These are phyloP conservation scores for Theodoxus fluviatilis DNA, from an alignment of 2,888 invertebrate genomes.

Conservation along the genomic window DNA sequence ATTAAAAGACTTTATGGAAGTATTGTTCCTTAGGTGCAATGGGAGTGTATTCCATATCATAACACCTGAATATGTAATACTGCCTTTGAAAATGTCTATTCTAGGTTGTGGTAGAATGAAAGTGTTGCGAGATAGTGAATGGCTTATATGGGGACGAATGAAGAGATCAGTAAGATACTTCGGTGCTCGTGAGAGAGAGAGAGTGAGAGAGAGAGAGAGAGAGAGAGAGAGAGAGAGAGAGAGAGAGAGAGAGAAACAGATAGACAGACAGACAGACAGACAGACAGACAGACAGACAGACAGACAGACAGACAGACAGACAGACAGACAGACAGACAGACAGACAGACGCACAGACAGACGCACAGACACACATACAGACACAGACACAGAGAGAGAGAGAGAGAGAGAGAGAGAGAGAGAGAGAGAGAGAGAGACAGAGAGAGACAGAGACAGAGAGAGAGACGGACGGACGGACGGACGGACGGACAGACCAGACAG, in stretches of 20 bases:
- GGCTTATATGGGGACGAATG: too few species aligned
- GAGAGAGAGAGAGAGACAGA: not conserved
- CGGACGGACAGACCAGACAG: not conserved
- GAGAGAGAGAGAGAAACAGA: constrained; percentile 14
- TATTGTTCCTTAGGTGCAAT: too few species aligned
- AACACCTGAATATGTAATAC: too few species aligned
- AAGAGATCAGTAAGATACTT: too few species aligned
- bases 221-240: constrained; percentile 19
- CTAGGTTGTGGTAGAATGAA: too few species aligned
- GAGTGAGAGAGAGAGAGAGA: not conserved
- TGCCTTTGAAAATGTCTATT: too few species aligned
- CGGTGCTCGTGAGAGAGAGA: not conserved
- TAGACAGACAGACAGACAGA: constrained; percentile 24
- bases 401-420: not conserved
- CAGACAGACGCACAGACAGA: constrained; percentile 19
- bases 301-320: constrained; percentile 1
- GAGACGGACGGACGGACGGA: too few species aligned
- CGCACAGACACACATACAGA: not conserved
- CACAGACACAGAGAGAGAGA: constrained; percentile 9
- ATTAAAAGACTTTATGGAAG: too few species aligned
- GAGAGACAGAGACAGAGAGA: not conserved
- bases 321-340: constrained; percentile 18
- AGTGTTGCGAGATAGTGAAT: too few species aligned
- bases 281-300: constrained; percentile 13
- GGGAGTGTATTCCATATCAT: too few species aligned